Conservation (phyloP, 2,797 vertebrate genomes). For the Iguana delicatissima region DNA sequence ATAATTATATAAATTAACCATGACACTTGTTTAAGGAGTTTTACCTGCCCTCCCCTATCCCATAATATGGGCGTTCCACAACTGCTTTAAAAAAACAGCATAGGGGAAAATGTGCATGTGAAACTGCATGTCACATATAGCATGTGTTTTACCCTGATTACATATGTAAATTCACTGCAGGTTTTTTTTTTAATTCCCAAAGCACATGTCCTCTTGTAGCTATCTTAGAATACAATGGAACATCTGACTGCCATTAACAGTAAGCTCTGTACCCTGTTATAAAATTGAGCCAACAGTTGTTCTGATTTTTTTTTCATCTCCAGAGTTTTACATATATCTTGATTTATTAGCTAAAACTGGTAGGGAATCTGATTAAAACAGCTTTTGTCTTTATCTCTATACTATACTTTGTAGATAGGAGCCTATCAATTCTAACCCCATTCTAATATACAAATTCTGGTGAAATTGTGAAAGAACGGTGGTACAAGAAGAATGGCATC, state of each 20-base stretch:
- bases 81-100: neutral
- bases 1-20: neutral
- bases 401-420: neutral
- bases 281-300: conserved; percentile 12
- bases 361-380: neutral
- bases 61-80: neutral
- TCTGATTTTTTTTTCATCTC: neutral
- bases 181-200: neutral
- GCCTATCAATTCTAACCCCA: neutral
- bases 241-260: neutral
- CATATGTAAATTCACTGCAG: neutral
- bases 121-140: neutral
- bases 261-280: neutral
- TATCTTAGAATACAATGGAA: neutral
- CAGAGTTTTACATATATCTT: neutral
- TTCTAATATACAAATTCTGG: neutral
- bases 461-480: conserved; percentile 50
- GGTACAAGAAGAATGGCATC: conserved; percentile 53
- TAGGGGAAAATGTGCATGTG: neutral
- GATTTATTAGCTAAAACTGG: neutral
- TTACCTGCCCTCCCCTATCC: neutral
- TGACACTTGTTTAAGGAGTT: no score
- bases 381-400: neutral
- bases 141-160: neutral
- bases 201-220: neutral